phyloP scores from a whole-genome alignment of 2,797 vertebrate genomes.

The Erethizon dorsatum region DNA sequence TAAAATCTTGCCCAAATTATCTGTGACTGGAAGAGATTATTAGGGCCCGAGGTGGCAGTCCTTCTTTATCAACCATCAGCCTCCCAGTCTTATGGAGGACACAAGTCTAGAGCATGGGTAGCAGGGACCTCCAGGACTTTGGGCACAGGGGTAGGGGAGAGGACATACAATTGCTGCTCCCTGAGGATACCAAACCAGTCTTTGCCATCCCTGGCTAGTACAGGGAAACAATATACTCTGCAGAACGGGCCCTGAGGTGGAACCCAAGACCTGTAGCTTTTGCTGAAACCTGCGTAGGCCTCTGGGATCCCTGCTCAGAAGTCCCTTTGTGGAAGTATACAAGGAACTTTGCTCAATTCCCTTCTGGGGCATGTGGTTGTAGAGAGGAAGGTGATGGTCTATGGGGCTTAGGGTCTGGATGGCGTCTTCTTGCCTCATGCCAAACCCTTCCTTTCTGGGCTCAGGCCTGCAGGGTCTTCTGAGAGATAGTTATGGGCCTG shows the following conservation, averaged over 20 bases:
- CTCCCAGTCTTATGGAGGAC: not conserved
- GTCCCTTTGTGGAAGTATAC: not conserved
- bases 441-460: not conserved
- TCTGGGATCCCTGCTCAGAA: not conserved
- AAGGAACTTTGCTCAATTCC: constrained; percentile 61
- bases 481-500: not conserved
- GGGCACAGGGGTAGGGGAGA: not conserved
- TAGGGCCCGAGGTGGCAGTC: not conserved
- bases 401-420: not conserved
- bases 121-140: not conserved
- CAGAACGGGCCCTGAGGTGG: not conserved
- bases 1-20: not conserved
- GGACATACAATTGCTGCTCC: not conserved
- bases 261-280: not conserved
- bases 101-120: not conserved
- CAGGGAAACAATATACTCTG: not conserved
- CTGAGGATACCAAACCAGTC: not conserved
- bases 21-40: not conserved
- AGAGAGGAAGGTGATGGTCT: not conserved
- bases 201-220: not conserved
- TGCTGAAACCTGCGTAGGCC: not conserved
- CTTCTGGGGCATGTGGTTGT: not conserved
- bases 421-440: not conserved
- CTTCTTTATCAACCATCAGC: not conserved
- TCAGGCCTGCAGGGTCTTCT: not conserved